A percentile compares a stretch with the other conserved stretches of the same genome.
Evolutionary conservation across 1,140 invertebrate species (phyloP).

Genomic region (Harpegnathos saltator): DNA sequence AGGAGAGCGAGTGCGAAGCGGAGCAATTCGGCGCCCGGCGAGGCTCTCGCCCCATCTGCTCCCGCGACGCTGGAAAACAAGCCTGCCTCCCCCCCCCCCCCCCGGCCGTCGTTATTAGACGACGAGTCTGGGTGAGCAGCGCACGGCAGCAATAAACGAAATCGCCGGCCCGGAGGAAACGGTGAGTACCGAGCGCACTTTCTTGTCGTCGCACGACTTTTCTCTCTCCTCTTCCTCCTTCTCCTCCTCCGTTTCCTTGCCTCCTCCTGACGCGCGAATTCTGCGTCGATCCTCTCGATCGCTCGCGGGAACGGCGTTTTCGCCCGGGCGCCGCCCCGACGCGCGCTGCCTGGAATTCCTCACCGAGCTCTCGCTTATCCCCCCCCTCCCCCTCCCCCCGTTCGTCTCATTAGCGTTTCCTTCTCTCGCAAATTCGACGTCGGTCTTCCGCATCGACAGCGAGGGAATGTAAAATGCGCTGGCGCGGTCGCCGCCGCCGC

Average conservation of each 20-base stretch:
- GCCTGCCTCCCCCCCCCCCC: too few relatives aligned
- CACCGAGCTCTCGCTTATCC: constrained; percentile 4
- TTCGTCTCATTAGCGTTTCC: constrained; percentile 8
- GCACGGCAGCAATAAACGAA: constrained; percentile 61
- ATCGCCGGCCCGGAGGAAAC: constrained; percentile 55
- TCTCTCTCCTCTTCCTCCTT: background rate
- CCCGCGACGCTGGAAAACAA: constrained; percentile 50
- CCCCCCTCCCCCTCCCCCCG: background rate
- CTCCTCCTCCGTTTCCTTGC: too few relatives aligned
- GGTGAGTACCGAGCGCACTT: constrained; percentile 64
- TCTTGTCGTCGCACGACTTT: constrained; percentile 32
- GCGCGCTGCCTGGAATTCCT: background rate
- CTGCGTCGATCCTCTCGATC: constrained; percentile 28
- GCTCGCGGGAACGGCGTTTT: constrained; percentile 32
- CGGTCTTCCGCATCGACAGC: constrained; percentile 24
- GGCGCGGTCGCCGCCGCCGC: too few relatives aligned
- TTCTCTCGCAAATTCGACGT: constrained; percentile 27
- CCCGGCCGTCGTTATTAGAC: constrained; percentile 65
- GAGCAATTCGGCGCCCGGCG: constrained; percentile 72
- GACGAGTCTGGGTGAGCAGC: constrained; percentile 48
- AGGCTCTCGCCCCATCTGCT: constrained; percentile 27
- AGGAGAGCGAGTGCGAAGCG: constrained; percentile 29
- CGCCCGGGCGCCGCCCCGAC: background rate
- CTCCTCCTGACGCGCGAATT: background rate
- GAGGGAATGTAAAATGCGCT: constrained; percentile 9